A percentile compares a stretch with the other conserved stretches of the same genome.
These are phyloP conservation scores for Dicyrtomina minuta DNA, from an alignment of 2,888 invertebrate species.

Conservation along the genomic window DNA sequence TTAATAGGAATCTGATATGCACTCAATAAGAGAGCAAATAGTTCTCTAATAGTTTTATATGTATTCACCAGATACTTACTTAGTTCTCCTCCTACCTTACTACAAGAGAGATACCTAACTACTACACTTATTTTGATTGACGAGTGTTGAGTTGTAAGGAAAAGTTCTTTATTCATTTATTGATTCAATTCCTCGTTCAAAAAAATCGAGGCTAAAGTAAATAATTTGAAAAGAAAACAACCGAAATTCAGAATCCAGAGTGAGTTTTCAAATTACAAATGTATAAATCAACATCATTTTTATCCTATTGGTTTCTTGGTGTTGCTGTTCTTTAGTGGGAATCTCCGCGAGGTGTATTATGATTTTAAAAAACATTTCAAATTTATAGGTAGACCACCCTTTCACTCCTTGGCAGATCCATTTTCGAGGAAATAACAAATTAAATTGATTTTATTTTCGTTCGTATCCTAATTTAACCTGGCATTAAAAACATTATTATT, in stretches of 20 bases:
- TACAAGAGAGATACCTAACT: background rate
- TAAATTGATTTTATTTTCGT: too few species aligned
- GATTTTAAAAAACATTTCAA: background rate
- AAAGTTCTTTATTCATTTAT: background rate
- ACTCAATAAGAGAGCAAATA: background rate
- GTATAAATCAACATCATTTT: too few species aligned
- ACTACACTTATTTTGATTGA: background rate
- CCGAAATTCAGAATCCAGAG: background rate
- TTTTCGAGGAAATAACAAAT: too few species aligned
- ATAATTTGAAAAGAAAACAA: background rate
- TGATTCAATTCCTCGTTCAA: background rate
- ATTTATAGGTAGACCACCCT: too few species aligned
- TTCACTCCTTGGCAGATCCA: background rate
- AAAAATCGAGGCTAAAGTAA: conserved; percentile 12
- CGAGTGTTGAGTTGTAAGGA: background rate
- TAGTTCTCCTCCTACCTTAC: background rate
- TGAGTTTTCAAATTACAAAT: background rate
- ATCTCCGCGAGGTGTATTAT: background rate
- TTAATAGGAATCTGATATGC: background rate
- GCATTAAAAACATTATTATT: too few species aligned
- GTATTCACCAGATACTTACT: background rate
- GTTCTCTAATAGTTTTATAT: background rate
- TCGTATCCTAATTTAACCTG: too few species aligned
- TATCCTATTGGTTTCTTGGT: too few species aligned
- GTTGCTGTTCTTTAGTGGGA: too few species aligned